A percentile compares a stretch with the other conserved stretches of the same genome.
Conservation (phyloP, 2,113 vertebrate species). For the Oxyruncus cristatus region DNA sequence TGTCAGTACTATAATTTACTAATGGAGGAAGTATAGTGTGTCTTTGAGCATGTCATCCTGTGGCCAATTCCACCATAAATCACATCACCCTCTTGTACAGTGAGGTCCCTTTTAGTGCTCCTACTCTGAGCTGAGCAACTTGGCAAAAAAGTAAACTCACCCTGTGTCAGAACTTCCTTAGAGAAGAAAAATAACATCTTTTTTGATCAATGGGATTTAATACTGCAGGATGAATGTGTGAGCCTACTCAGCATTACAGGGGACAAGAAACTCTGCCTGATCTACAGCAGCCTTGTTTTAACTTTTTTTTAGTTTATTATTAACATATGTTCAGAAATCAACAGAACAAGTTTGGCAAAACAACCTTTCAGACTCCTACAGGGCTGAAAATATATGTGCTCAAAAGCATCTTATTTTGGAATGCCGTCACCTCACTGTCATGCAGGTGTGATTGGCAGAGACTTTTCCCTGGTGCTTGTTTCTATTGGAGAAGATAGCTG, state of each 20-base stretch:
- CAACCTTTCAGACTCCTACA: neutral
- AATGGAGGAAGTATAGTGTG: neutral
- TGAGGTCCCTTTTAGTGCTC: neutral
- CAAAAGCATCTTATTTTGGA: conserved; percentile 5
- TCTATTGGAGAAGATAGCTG: neutral
- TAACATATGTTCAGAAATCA: neutral
- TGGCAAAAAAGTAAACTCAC: neutral
- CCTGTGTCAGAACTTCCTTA: neutral
- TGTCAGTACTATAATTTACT: conserved; percentile 23
- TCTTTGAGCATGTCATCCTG: neutral
- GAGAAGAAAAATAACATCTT: neutral
- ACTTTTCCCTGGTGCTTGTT: neutral
- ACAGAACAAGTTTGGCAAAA: neutral
- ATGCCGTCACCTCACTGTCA: neutral
- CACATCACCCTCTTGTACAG: neutral
- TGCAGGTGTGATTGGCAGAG: neutral
- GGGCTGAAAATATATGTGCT: neutral
- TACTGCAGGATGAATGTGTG: neutral
- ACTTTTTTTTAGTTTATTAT: neutral
- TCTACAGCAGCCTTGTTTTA: neutral
- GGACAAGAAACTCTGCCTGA: neutral
- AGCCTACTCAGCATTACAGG: neutral
- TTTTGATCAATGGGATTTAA: neutral
- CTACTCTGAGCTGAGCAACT: neutral
- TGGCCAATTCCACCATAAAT: neutral